phyloP scores from a whole-genome alignment of 2,113 vertebrate species.

The Hucho hucho region DNA sequence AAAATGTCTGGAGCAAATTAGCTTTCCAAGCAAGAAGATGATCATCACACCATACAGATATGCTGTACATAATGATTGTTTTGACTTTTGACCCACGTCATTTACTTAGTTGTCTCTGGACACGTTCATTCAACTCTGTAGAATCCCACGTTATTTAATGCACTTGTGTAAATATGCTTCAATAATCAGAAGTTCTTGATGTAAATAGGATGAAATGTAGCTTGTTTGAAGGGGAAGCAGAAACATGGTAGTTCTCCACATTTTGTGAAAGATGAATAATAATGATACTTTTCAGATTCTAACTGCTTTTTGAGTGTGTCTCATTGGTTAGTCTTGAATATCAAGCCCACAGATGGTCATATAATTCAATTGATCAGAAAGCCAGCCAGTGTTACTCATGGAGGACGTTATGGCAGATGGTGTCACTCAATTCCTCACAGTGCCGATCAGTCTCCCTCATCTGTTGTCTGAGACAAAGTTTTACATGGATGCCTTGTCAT shows the following conservation, averaged over 20 bases:
- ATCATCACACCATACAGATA: not conserved
- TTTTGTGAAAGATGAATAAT: not conserved
- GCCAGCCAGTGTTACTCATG: slow-evolving; percentile 27
- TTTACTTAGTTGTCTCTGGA: slow-evolving; percentile 68
- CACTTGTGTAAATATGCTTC: slow-evolving; percentile 48
- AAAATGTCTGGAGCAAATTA: not conserved
- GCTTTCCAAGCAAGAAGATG: not conserved
- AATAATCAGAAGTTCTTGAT: slow-evolving; percentile 26
- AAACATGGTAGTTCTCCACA: not conserved
- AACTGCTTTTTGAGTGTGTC: not conserved
- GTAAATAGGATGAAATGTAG: slow-evolving; percentile 50
- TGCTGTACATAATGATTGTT: not conserved
- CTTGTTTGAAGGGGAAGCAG: slow-evolving; percentile 6
- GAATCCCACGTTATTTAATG: slow-evolving; percentile 46
- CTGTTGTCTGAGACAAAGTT: slow-evolving; percentile 9
- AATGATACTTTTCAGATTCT: not conserved
- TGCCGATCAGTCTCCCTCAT: not conserved
- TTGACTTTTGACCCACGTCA: not conserved
- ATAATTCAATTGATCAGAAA: slow-evolving; percentile 25
- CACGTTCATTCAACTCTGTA: slow-evolving; percentile 51
- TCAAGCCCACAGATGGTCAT: not conserved
- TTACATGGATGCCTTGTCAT: slow-evolving; percentile 16
- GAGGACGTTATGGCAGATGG: slow-evolving; percentile 2
- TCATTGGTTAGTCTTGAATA: not conserved
- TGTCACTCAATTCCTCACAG: not conserved